Conservation (phyloP, 2,888 invertebrate genomes). For the Argyresthia albistria region DNA sequence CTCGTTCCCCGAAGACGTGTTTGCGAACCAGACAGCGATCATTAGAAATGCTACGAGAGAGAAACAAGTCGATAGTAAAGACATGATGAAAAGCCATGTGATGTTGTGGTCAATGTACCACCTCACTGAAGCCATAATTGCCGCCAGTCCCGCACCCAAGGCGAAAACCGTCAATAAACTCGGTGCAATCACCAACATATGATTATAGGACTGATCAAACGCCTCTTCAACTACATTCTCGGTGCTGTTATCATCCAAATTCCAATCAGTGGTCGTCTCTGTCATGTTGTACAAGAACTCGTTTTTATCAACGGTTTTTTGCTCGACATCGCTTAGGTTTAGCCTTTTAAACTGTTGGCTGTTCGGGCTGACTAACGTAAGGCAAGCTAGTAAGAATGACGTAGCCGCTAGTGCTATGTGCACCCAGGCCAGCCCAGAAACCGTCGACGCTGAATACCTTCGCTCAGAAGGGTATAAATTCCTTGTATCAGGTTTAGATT, state of each 20-base stretch:
- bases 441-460: conserved; percentile 77
- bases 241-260: conserved; percentile 15
- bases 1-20: conserved; percentile 34
- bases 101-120: conserved; percentile 80
- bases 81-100: conserved; percentile 72
- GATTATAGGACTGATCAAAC: conserved; percentile 13
- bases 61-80: conserved; percentile 64
- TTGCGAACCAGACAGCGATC: conserved; percentile 50
- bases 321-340: conserved; percentile 14
- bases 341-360: conserved; percentile 11
- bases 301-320: conserved; percentile 11
- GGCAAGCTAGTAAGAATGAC: conserved; percentile 68
- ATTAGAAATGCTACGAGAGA: conserved; percentile 55
- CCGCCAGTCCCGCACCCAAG: conserved; percentile 62
- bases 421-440: conserved; percentile 75
- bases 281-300: conserved; percentile 8
- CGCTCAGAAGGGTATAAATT: conserved; percentile 76
- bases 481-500: conserved; percentile 72
- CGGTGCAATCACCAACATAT: conserved; percentile 59
- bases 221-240: conserved; percentile 3
- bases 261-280: conserved; percentile 10
- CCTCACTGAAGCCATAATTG: conserved; percentile 73
- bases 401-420: conserved; percentile 74
- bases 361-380: conserved; percentile 56
- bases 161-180: conserved; percentile 64